Base-by-base conservation (phyloP, 1,140 invertebrate species). In the Zaprionus taronus region DNA sequence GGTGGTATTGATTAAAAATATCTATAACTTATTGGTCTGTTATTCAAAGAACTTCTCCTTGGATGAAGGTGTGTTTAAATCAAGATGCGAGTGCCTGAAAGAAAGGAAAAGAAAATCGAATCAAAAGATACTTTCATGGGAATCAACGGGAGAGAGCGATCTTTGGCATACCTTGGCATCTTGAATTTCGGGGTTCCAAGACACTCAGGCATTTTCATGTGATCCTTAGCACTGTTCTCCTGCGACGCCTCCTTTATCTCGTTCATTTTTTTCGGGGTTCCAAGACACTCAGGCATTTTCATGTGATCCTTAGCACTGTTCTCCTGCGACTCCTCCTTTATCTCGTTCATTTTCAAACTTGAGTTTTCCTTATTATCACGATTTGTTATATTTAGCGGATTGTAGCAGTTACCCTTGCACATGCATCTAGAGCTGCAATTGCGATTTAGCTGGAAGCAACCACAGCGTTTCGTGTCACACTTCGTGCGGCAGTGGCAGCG, bases 31-130 rank as follows among this genome's bases (percentile, higher is more conserved):
- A 0, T 11, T 34, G 0, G 31, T 11, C 2, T 34, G 9, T 34
- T 34, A 34, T 75, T 17, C 83, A 77, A 92, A 80, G 72, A 92
- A 92, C 63, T 92, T 91, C 24, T 83, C 66, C 38, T 80, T 84
- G 1, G 83, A 63, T 11, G 80, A 80, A 1, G 80, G 79, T 14
- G 83, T 87, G 47, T 79, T 64, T 14, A 91, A 80, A 1, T 53
- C 28, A 4, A 89, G 20, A 49, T 34, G 55, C 0, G 85, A 80
- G 36, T 81, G 73, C n/a, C 85, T 90, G 75, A 5, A 76, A 83
- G 64, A 26, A 14, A 7, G 44, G 57, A 68, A 34, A 11, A 28
- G 12, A 49, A 6, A 5, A 20, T 47, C 41, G 22, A 22, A n/a
- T 51, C 15, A n/a, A 11, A 14, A 28, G 17, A 7, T 7, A 7